phyloP scores from a whole-genome alignment of 2,888 invertebrate genomes.

The Hybos culiciformis region DNA sequence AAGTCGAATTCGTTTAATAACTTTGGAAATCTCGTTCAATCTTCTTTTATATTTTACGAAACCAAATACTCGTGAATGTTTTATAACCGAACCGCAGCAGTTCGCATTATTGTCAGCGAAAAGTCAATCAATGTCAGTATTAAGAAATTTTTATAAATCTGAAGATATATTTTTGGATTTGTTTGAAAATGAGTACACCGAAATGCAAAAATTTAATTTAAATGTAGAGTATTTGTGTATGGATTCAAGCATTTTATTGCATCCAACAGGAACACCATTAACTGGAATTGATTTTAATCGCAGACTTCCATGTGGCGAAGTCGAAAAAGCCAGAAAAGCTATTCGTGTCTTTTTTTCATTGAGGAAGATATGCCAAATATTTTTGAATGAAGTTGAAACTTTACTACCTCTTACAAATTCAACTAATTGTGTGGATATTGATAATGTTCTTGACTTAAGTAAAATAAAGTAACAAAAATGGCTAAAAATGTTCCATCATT shows the following conservation, averaged over 20 bases:
- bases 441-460: constrained; percentile 94
- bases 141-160: constrained; percentile 88
- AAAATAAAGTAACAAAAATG: constrained; percentile 35
- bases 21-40: constrained; percentile 76
- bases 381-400: constrained; percentile 70
- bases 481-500: constrained; percentile 2
- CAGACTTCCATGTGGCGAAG: constrained; percentile 90
- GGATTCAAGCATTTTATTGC: constrained; percentile 88
- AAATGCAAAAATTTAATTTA: constrained; percentile 72
- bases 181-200: constrained; percentile 95
- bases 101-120: constrained; percentile 52
- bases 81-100: constrained; percentile 37
- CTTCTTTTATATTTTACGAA: constrained; percentile 55
- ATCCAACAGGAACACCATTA: constrained; percentile 91
- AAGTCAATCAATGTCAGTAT: constrained; percentile 67
- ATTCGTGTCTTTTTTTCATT: constrained; percentile 88
- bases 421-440: constrained; percentile 77
- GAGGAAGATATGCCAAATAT: constrained; percentile 61
- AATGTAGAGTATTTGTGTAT: constrained; percentile 93
- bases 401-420: constrained; percentile 83
- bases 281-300: constrained; percentile 91
- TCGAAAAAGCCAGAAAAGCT: constrained; percentile 73
- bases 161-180: constrained; percentile 97
- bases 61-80: constrained; percentile 22
- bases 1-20: constrained; percentile 79